Conservation (phyloP, 2,113 vertebrate species). For the cattle (Bos taurus) region ARS-UCD2.0 NC_037331.1:37965501-37966000, state of each 20-base stretch:
- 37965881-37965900: not conserved
- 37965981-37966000: not conserved
- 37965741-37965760: not conserved
- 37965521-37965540: slow-evolving; percentile 59
- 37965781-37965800: not conserved
- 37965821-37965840: not conserved
- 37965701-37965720: not conserved
- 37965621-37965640: not conserved
- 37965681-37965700: not conserved
- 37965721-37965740: not conserved
- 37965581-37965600: not conserved
- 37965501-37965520: slow-evolving; percentile 64
- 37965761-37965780: not conserved
- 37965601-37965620: not conserved
- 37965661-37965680: not conserved
- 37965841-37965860: not conserved
- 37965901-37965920: not conserved
- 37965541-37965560: slow-evolving; percentile 62
- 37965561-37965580: not conserved
- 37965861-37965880: not conserved
- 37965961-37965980: not conserved
- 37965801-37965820: not conserved
- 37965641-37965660: not conserved
- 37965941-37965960: not conserved
- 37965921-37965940: not conserved